These are phyloP conservation scores for Cydia amplana DNA, from an alignment of 1,140 invertebrate species.

Conservation along the genomic window DNA sequence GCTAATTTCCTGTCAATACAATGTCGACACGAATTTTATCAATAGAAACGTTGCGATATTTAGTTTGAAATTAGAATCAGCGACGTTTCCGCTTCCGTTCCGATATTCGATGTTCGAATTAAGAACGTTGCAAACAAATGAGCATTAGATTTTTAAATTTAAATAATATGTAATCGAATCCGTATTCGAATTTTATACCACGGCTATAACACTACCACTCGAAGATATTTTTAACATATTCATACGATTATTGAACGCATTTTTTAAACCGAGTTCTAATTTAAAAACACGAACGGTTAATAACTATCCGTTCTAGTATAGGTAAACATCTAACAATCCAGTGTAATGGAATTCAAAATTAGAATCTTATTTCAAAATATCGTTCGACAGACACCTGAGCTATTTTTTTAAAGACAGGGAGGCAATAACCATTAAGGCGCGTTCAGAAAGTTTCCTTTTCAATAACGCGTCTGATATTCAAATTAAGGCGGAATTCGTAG, in stretches of 20 bases:
- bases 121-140: constrained; percentile 66
- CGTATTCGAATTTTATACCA: not conserved
- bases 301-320: not conserved
- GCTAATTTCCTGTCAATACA: constrained; percentile 74
- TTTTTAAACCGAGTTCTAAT: not conserved
- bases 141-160: constrained; percentile 26
- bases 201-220: not conserved
- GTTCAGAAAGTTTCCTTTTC: constrained; percentile 75
- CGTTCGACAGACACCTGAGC: constrained; percentile 21
- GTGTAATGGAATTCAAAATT: not conserved
- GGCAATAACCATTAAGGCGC: constrained; percentile 77
- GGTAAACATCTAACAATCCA: too few relatives aligned
- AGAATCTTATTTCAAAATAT: constrained; percentile 10
- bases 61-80: constrained; percentile 78
- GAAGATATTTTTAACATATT: too few relatives aligned
- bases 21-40: constrained; percentile 73
- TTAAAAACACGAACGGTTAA: not conserved
- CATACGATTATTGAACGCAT: not conserved
- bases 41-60: constrained; percentile 74
- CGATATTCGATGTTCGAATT: constrained; percentile 75
- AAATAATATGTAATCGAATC: not conserved
- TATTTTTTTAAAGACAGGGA: constrained; percentile 54
- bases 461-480: constrained; percentile 79
- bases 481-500: constrained; percentile 69
- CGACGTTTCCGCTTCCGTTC: constrained; percentile 76